Base-by-base conservation (phyloP, 2,113 vertebrate genomes). In the Tapirus terrestris region DNA sequence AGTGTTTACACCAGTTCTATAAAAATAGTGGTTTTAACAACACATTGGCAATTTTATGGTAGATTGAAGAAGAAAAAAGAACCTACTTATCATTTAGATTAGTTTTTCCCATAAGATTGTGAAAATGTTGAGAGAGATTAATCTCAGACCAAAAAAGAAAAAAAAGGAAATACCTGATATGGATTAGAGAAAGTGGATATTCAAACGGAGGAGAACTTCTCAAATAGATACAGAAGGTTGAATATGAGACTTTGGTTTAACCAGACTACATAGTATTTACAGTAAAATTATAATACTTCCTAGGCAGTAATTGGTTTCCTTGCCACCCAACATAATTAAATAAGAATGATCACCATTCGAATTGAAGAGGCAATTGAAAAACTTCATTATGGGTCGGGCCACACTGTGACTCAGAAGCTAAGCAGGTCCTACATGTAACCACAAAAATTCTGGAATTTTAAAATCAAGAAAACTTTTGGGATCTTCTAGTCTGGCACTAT, bases 21-120 rank as follows among this genome's bases (percentile, higher is more conserved):
- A 96, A 97, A 98, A 98, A 98, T 96, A 85, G 94, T 97, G 92
- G 72, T 92, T 98, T 97, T 80, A 94, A 97, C 97, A 98, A 98
- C 96, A 97, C 97, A 89, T 93, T 97, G 97, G 95, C 81, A 96
- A 98, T 94, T 98, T 98, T 96, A 96, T 94, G 97, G 97, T 97
- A 96, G 95, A 96, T 86, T 97, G 90, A 97, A 97, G 89, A 96
- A 96, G 75, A 83, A 96, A 98, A 97, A 97, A 95, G 87, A 94
- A 96, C 61, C 39, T 97, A 96, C 94, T 98, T 98, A 96, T 97
- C 97, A 98, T 96, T 98, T 97, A 97, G 97, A 98, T 97, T 96
- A 84, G 86, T 92, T 98, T 98, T 97, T 95, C 83, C 95, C 29
- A 86, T 98, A 92, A 98, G 90, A 97, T 97, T 97, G 86, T 97